Conservation (phyloP, 2,888 invertebrate genomes). For the Oxytorus armatus region DNA sequence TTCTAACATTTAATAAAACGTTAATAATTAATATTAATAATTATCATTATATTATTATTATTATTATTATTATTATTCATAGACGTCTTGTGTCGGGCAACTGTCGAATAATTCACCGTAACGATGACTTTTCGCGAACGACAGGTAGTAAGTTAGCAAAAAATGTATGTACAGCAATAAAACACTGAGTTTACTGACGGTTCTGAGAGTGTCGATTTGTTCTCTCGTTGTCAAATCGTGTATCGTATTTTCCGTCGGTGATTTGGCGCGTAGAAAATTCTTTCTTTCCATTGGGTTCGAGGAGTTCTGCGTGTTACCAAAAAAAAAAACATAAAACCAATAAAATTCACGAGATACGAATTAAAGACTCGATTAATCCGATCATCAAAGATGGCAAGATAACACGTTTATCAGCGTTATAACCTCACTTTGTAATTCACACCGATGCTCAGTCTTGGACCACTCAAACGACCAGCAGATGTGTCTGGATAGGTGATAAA, state of each 20-base stretch:
- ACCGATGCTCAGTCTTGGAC: slow-evolving; percentile 43
- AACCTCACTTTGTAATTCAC: slow-evolving; percentile 50
- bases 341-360: too few relatives aligned
- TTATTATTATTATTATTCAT: slow-evolving; percentile 53
- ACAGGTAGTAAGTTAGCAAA: slow-evolving; percentile 72
- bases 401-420: slow-evolving; percentile 1
- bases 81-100: slow-evolving; percentile 50
- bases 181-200: slow-evolving; percentile 73
- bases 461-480: slow-evolving; percentile 42
- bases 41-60: slow-evolving; percentile 2
- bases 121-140: slow-evolving; percentile 68
- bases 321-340: too few relatives aligned
- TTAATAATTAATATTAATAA: slow-evolving; percentile 7
- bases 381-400: neutral
- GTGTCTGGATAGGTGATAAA: slow-evolving; percentile 37
- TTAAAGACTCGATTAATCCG: neutral
- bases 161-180: slow-evolving; percentile 74
- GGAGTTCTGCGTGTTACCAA: slow-evolving; percentile 46
- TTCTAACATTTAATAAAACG: neutral
- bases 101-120: slow-evolving; percentile 69
- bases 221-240: slow-evolving; percentile 45
- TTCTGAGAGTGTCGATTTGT: slow-evolving; percentile 66
- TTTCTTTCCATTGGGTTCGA: slow-evolving; percentile 34
- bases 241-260: slow-evolving; percentile 9
- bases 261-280: slow-evolving; percentile 32